Evolutionary conservation across 2,888 invertebrate genomes (phyloP).

Genomic region (Druceiella hillmani): DNA sequence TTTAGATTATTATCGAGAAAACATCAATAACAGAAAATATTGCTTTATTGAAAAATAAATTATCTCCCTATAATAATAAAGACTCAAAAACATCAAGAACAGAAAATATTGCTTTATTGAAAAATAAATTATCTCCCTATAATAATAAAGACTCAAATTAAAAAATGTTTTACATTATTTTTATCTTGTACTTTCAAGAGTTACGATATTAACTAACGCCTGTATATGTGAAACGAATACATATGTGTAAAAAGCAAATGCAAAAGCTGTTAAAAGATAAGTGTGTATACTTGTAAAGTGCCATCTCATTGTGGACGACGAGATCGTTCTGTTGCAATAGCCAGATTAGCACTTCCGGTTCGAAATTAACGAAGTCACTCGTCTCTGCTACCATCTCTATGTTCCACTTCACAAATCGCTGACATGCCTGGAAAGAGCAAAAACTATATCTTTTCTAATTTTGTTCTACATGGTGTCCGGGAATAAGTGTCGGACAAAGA

Average conservation of each 20-base stretch:
- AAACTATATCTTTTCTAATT: not conserved
- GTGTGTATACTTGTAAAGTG: conserved; percentile 69
- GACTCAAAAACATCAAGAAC: too few species aligned
- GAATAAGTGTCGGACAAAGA: too few species aligned
- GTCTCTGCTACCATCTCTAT: conserved; percentile 76
- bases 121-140: too few species aligned
- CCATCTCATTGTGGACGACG: conserved; percentile 85
- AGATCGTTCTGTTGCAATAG: conserved; percentile 82
- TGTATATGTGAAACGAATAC: conserved; percentile 4
- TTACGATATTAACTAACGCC: not conserved
- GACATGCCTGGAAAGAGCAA: conserved; percentile 63
- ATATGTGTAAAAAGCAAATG: conserved; percentile 1
- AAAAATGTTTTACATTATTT: too few species aligned
- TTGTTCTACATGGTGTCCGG: too few species aligned
- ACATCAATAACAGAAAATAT: too few species aligned
- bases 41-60: too few species aligned
- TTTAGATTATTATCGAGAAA: too few species aligned
- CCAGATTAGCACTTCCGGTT: conserved; percentile 68
- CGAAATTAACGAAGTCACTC: conserved; percentile 76
- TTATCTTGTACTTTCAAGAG: too few species aligned
- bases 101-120: too few species aligned
- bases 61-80: too few species aligned
- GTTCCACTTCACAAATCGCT: conserved; percentile 88
- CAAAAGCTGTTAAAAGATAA: not conserved
- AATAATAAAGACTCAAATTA: too few species aligned